Evolutionary conservation across 1,140 invertebrate species (phyloP).

Genomic region (Berghia stephanieae): DNA sequence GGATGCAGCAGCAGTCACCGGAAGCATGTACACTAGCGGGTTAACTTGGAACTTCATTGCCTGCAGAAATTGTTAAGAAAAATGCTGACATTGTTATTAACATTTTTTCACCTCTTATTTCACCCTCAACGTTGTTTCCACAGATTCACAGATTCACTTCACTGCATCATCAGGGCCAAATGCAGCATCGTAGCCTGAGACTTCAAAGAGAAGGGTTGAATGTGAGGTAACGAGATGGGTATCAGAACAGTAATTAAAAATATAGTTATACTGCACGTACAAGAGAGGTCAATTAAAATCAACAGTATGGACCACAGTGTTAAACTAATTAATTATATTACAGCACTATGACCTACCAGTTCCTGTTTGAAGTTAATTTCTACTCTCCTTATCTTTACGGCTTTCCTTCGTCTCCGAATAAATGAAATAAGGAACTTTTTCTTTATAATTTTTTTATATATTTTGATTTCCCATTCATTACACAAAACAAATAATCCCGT

Average conservation of each 20-base stretch:
- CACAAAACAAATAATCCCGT: not conserved
- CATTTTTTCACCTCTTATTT: not conserved
- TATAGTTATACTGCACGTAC: too few relatives aligned
- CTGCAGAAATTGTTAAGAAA: slow-evolving; percentile 54
- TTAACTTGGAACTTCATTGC: slow-evolving; percentile 70
- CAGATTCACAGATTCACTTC: not conserved
- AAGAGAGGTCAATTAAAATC: too few relatives aligned
- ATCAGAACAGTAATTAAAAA: too few relatives aligned
- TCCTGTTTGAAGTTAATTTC: too few relatives aligned
- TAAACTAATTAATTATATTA: too few relatives aligned
- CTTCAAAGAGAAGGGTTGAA: not conserved
- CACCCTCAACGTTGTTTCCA: not conserved
- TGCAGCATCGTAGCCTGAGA: not conserved
- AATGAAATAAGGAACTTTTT: not conserved
- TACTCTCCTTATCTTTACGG: too few relatives aligned
- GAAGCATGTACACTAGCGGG: slow-evolving; percentile 88
- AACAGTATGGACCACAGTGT: too few relatives aligned
- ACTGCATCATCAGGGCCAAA: too few relatives aligned
- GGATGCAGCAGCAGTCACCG: slow-evolving; percentile 81
- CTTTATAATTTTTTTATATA: not conserved
- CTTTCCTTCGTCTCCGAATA: not conserved
- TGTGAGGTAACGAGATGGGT: too few relatives aligned
- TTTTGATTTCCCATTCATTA: not conserved
- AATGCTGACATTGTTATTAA: not conserved
- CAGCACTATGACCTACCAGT: too few relatives aligned